Evolutionary conservation across 2,888 invertebrate genomes (phyloP).

Genomic region (Cataglyphis altisquamis): DNA sequence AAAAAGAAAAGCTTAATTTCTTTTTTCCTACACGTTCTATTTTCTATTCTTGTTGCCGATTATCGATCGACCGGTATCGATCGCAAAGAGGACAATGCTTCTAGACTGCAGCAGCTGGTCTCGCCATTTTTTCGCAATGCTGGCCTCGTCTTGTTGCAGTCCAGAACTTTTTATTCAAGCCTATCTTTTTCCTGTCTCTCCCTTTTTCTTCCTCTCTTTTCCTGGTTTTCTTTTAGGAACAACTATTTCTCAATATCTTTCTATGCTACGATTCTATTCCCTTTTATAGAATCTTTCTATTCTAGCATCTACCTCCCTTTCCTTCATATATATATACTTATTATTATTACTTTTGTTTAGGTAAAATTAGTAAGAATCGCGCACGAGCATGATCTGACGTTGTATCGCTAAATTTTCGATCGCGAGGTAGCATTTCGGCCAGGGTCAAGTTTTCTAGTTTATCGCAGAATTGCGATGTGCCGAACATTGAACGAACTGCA

Average conservation of each 20-base stretch:
- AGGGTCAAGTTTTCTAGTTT: constrained; percentile 58
- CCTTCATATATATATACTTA: background rate
- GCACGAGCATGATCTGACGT: constrained; percentile 24
- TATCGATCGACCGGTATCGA: constrained; percentile 77
- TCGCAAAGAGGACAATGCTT: constrained; percentile 63
- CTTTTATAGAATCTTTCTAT: constrained; percentile 36
- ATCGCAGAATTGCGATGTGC: constrained; percentile 68
- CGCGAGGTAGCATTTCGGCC: constrained; percentile 1
- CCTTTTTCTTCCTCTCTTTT: background rate
- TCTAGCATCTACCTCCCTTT: constrained; percentile 45
- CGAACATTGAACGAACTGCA: constrained; percentile 5
- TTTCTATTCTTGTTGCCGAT: constrained; percentile 54
- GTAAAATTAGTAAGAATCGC: constrained; percentile 24
- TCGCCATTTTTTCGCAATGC: constrained; percentile 69
- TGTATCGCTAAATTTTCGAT: constrained; percentile 42
- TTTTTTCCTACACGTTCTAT: constrained; percentile 54
- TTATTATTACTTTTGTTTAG: constrained; percentile 13
- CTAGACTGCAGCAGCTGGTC: constrained; percentile 80
- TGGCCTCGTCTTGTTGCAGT: constrained; percentile 54
- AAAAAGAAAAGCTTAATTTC: background rate
- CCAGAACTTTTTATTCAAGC: constrained; percentile 20
- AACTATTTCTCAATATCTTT: constrained; percentile 14
- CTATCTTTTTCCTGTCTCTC: constrained; percentile 34
- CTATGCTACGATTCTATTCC: background rate
- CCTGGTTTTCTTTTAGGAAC: background rate